Conservation (phyloP, 2,888 invertebrate genomes). For the Caenorhabditis japonica region DNA sequence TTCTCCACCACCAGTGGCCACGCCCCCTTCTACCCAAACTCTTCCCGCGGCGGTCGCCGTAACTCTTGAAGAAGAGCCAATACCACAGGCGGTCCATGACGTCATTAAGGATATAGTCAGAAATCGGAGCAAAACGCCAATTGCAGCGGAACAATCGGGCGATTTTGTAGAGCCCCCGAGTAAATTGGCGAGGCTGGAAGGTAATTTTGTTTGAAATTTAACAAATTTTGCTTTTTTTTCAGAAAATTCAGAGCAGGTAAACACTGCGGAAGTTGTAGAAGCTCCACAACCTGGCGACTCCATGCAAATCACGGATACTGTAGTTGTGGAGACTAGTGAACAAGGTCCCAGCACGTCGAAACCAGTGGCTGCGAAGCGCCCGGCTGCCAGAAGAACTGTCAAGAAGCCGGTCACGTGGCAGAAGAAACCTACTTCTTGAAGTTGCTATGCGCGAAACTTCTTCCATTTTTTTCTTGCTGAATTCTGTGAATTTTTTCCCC, state of each 20-base stretch:
- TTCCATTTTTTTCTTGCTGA: not conserved
- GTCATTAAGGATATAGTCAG: constrained; percentile 16
- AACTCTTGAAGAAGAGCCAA: not conserved
- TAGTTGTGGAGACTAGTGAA: constrained; percentile 11
- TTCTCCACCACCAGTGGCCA: not conserved
- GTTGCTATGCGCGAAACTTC: not conserved
- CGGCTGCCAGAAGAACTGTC: constrained; percentile 9
- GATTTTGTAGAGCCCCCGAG: constrained; percentile 4
- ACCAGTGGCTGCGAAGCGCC: not conserved
- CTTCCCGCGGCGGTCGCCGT: not conserved
- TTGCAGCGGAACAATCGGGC: not conserved
- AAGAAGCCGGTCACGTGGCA: constrained; percentile 11
- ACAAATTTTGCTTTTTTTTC: too few relatives aligned
- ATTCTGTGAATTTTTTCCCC: constrained; percentile 27
- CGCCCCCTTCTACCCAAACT: not conserved
- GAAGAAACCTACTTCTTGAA: constrained; percentile 1
- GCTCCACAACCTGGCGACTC: too few relatives aligned
- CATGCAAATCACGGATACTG: too few relatives aligned
- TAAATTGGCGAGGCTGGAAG: constrained; percentile 11
- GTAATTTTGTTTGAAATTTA: too few relatives aligned
- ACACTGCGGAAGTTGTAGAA: too few relatives aligned
- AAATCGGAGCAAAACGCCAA: constrained; percentile 9
- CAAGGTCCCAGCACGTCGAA: not conserved
- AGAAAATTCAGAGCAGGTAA: too few relatives aligned
- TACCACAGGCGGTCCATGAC: constrained; percentile 24